Evolutionary conservation across 2,797 vertebrate species (phyloP).

Genomic region (Phoeniculus purpureus): DNA sequence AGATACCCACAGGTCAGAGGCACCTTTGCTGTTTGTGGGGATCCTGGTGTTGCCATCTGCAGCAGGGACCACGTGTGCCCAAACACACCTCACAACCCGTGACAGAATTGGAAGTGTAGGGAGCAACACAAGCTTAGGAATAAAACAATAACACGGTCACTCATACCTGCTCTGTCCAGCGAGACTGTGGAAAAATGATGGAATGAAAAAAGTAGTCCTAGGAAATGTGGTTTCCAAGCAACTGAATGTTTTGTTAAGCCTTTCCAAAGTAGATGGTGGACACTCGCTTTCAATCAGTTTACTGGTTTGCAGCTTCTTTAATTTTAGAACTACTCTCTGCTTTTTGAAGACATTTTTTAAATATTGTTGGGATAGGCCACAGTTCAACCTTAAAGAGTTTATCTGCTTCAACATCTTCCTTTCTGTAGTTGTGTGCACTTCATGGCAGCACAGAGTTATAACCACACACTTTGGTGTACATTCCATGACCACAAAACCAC

Average conservation of each 20-base stretch:
- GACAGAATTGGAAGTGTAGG: background rate
- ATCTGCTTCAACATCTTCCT: background rate
- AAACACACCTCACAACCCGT: background rate
- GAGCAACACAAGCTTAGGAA: background rate
- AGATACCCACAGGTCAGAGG: background rate
- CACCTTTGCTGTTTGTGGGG: fast-evolving
- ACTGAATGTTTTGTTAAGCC: background rate
- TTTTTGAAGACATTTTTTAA: background rate
- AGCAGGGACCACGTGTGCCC: fast-evolving
- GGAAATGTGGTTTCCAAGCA: background rate
- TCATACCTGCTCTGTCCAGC: background rate
- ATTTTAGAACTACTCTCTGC: background rate
- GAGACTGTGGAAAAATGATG: background rate
- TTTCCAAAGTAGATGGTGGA: background rate
- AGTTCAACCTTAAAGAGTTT: background rate
- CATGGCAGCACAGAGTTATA: background rate
- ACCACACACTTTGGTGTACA: background rate
- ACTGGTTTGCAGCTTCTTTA: background rate
- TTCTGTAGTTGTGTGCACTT: background rate
- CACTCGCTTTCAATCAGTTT: background rate
- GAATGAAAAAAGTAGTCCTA: background rate
- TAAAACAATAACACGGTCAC: background rate
- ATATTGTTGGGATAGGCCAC: background rate
- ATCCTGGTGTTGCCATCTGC: background rate
- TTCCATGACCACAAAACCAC: background rate